Conservation (phyloP, 1,140 invertebrate genomes). For the Acyrthosiphon pisum region DNA sequence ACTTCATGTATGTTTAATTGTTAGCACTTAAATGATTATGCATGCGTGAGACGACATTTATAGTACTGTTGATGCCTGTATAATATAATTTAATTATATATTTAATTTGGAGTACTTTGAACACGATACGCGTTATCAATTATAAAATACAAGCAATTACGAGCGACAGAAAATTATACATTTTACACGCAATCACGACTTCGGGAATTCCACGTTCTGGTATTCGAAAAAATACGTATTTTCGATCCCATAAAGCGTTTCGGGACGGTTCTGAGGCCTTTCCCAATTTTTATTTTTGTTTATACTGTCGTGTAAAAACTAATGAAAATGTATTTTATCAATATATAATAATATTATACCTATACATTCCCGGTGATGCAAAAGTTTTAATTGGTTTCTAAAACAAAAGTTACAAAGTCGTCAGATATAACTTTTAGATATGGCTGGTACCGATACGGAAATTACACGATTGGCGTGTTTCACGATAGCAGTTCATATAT, state of each 20-base stretch:
- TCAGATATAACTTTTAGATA: not conserved
- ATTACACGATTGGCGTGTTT: not conserved
- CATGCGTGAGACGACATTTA: not conserved
- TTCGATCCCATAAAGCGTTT: not conserved
- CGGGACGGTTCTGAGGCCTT: not conserved
- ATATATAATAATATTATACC: not conserved
- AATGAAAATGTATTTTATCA: conserved; percentile 7
- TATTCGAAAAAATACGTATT: not conserved
- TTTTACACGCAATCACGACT: not conserved
- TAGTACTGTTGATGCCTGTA: not conserved
- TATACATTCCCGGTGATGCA: not conserved
- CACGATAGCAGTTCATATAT: not conserved
- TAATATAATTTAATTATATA: not conserved
- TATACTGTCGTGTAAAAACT: not conserved
- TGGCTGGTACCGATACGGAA: conserved; percentile 3
- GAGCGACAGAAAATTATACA: not conserved
- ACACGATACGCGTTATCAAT: not conserved
- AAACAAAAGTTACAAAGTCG: conserved; percentile 11
- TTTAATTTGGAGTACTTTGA: not conserved
- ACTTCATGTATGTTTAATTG: not conserved
- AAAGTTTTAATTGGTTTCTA: conserved; percentile 17
- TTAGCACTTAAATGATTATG: not conserved
- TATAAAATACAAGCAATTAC: not conserved
- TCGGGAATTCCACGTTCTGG: no score
- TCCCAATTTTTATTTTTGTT: not conserved